Evolutionary conservation across 2,113 vertebrate species (phyloP), one percentile per base, ranked within the genome.

Genomic region (Plotosus lineatus): DNA sequence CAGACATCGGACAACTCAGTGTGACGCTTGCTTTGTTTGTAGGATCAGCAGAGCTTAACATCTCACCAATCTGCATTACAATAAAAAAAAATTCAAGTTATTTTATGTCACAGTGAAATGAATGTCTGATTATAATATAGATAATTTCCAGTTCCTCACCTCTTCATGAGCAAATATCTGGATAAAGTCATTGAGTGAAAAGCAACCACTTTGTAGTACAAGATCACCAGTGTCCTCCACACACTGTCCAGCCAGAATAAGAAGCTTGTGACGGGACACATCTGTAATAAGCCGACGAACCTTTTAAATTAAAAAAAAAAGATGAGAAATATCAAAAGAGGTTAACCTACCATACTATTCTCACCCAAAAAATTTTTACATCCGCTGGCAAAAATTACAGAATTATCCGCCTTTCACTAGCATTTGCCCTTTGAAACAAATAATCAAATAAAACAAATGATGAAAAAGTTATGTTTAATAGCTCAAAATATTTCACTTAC

Each of bases 161-260:
- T 97, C 95, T 23, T 93, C 94, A 1, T 97, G 96, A 0, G 91
- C 78, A 78, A 97, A 94, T 81, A 98, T 94, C 82, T 96, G 95
- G 77, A 96, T 88, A 66, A 98, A 92, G 61, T 98, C 94, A 42
- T 88, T 82, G 11, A 94, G 80, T 0, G 95, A 95, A 86, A 98
- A 98, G 72, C 90, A 89, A 42, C 96, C 96, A 0, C 87, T 94
- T 89, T 97, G 97, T 2, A 98, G 87, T 61, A 98, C 92, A 55
- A 98, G 89, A 87, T 98, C 96, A 40, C 97, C 96, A 0, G 92
- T 94, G 42, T 90, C 90, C 85, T 97, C 97, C 28, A 96, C 89
- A 42, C 93, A 96, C 79, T 95, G 96, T 51, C 97, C 97, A 0
- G 94, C 93, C 0, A 98, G 92, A 81, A 98, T 92, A 89, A 99